These are phyloP conservation scores for Perdita meconis DNA, from an alignment of 2,888 invertebrate species.

Conservation along the genomic window DNA sequence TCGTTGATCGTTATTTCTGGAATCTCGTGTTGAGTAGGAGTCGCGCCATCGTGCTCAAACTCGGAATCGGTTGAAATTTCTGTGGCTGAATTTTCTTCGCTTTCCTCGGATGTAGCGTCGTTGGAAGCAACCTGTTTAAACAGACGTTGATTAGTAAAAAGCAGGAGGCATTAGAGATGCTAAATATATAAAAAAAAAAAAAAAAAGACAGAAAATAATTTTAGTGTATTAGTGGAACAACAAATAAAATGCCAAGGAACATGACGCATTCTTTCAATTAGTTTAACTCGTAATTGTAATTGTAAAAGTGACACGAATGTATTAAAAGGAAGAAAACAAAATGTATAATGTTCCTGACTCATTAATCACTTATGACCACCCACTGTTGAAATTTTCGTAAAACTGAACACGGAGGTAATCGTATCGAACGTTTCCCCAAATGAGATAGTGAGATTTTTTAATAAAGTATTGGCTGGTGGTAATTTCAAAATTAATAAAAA, in stretches of 20 bases:
- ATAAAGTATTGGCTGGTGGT: conserved; percentile 74
- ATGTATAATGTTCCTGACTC: conserved; percentile 22
- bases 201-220: conserved; percentile 29
- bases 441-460: conserved; percentile 64
- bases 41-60: conserved; percentile 92
- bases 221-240: conserved; percentile 61
- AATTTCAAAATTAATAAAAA: conserved; percentile 58
- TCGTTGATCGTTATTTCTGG: conserved; percentile 92
- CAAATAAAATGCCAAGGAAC: conserved; percentile 31
- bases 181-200: conserved; percentile 20
- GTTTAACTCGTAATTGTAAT: not conserved
- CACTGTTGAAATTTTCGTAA: conserved; percentile 8
- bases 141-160: conserved; percentile 24
- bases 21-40: conserved; percentile 89
- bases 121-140: conserved; percentile 88
- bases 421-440: conserved; percentile 19
- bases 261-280: conserved; percentile 43
- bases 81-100: conserved; percentile 93
- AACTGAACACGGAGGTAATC: conserved; percentile 6
- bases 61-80: conserved; percentile 97
- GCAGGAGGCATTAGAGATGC: conserved; percentile 32
- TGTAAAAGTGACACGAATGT: conserved; percentile 7
- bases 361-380: conserved; percentile 13
- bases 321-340: conserved; percentile 6
- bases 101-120: conserved; percentile 88